Percentiles rank a stretch among this genome's conserved stretches.
Evolutionary conservation across 1,140 invertebrate species (phyloP).

Genomic region (Calliphora vicina): DNA sequence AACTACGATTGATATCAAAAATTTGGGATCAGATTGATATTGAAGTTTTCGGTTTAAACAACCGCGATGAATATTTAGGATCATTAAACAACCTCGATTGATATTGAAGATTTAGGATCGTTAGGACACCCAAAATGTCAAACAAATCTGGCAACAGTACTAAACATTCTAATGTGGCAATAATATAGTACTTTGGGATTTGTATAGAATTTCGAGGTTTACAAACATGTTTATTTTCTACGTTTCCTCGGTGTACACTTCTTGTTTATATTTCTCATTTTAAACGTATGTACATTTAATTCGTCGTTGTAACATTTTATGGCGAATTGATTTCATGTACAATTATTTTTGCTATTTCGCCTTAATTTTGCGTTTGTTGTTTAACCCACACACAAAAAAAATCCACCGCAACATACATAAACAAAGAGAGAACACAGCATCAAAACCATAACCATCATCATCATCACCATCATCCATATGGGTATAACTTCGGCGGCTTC

Average conservation of each 20-base stretch:
- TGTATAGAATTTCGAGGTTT: no score
- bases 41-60: no score
- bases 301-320: neutral
- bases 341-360: neutral
- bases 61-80: no score
- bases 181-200: no score
- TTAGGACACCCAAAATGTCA: no score
- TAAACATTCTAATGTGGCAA: neutral
- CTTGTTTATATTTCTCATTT: neutral
- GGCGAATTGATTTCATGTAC: slow-evolving; percentile 13
- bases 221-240: neutral
- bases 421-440: neutral
- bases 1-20: no score
- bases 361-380: neutral
- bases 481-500: no score
- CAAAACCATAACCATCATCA: slow-evolving; percentile 40
- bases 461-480: neutral
- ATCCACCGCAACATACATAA: neutral
- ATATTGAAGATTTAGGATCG: no score
- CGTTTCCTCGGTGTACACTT: neutral
- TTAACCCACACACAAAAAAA: neutral
- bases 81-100: no score
- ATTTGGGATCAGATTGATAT: no score
- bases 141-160: neutral
- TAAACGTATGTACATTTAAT: no score